Evolutionary conservation across 2,113 vertebrate genomes (phyloP).

Genomic region (Apeltes quadracus): DNA sequence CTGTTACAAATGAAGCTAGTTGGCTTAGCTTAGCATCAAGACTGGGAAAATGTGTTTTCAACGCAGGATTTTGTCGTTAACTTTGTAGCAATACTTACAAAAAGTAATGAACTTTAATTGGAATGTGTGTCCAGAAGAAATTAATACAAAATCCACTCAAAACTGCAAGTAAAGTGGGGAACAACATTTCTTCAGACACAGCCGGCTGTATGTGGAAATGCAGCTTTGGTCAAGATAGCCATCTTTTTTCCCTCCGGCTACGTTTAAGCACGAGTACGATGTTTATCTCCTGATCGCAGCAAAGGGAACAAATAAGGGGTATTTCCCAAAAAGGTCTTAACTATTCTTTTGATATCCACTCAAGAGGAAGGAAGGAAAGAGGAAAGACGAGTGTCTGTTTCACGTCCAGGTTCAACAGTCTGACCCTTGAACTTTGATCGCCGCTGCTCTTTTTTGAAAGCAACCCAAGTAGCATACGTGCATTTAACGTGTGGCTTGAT

Average conservation of each 20-base stretch:
- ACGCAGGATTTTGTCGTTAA: background rate
- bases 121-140: background rate
- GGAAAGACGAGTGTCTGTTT: conserved; percentile 31
- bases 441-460: background rate
- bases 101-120: background rate
- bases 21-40: background rate
- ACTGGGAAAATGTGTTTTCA: background rate
- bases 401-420: conserved; percentile 25
- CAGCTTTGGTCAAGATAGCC: conserved; percentile 3
- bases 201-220: background rate
- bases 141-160: no score
- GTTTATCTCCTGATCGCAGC: background rate
- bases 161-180: background rate
- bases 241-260: background rate
- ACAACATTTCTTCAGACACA: background rate
- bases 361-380: background rate
- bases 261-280: background rate
- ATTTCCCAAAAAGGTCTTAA: background rate
- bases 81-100: background rate
- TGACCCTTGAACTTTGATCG: conserved; percentile 44
- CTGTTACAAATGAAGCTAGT: background rate
- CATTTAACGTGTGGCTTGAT: background rate
- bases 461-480: background rate
- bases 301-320: background rate
- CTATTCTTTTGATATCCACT: conserved; percentile 34